A percentile compares a stretch with the other conserved stretches of the same genome.
These are phyloP conservation scores for Neolamprologus modestus DNA, from an alignment of 2,113 vertebrate species.

Conservation along the genomic window DNA sequence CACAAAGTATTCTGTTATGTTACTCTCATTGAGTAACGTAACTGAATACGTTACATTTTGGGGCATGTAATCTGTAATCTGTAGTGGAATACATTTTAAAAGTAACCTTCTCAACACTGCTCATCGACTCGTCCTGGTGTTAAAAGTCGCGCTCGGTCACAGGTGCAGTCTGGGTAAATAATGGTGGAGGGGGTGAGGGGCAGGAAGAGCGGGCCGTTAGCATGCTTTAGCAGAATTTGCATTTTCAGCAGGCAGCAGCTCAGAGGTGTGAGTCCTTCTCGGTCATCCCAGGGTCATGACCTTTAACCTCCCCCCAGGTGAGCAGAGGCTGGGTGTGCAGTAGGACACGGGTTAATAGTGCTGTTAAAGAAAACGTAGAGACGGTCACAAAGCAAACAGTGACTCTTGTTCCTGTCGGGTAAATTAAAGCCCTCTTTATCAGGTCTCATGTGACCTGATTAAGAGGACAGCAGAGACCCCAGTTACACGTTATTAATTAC, in stretches of 20 bases:
- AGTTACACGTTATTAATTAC: neutral
- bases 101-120: neutral
- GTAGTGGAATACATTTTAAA: neutral
- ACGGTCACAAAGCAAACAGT: neutral
- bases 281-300: neutral
- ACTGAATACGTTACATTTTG: fast-evolving
- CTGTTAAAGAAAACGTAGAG: neutral
- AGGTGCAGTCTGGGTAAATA: slow-evolving; percentile 37
- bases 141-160: neutral
- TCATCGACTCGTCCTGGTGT: neutral
- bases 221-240: slow-evolving; percentile 8
- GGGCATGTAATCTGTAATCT: neutral
- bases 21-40: neutral
- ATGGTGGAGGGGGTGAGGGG: neutral
- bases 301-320: neutral
- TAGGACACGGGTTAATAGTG: neutral
- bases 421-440: neutral
- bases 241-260: neutral
- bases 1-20: neutral
- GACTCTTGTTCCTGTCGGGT: neutral
- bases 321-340: neutral
- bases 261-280: neutral
- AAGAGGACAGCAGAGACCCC: neutral
- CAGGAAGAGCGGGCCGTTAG: slow-evolving; percentile 1
- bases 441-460: neutral